Conservation (phyloP, 2,888 invertebrate genomes). For the Aphodius sticticus region DNA sequence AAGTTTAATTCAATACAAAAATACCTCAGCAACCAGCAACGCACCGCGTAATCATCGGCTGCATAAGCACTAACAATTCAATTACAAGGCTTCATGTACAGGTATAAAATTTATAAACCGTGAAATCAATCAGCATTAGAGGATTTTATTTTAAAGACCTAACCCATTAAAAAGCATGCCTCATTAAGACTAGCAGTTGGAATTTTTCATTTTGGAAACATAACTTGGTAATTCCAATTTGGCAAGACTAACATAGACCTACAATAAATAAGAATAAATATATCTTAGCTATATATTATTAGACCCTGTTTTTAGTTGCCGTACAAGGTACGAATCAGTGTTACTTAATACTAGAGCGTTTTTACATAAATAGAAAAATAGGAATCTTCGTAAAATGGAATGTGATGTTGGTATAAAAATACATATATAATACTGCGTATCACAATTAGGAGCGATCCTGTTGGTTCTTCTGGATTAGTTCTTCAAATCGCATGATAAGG, state of each 20-base stretch:
- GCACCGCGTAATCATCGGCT: background rate
- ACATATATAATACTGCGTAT: conserved; percentile 28
- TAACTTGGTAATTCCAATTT: background rate
- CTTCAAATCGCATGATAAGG: conserved; percentile 84
- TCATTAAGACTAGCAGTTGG: background rate
- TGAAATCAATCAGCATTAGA: background rate
- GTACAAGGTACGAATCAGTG: background rate
- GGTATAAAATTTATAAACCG: background rate
- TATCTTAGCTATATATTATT: background rate
- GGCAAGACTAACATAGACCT: conserved; percentile 4
- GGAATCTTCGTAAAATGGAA: conserved; percentile 31
- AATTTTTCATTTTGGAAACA: background rate
- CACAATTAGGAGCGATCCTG: conserved; percentile 44
- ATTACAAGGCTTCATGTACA: background rate
- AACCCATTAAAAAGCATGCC: background rate
- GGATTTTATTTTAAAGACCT: background rate
- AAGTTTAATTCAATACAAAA: background rate
- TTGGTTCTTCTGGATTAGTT: conserved; percentile 72
- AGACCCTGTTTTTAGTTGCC: conserved; percentile 4
- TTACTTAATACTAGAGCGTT: background rate
- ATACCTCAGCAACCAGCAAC: background rate
- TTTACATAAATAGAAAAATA: conserved; percentile 27
- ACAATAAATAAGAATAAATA: conserved; percentile 4
- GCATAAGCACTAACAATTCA: background rate
- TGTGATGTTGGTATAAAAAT: conserved; percentile 31